Conservation (phyloP, 2,888 invertebrate genomes). For the Pachymerium ferrugineum region DNA sequence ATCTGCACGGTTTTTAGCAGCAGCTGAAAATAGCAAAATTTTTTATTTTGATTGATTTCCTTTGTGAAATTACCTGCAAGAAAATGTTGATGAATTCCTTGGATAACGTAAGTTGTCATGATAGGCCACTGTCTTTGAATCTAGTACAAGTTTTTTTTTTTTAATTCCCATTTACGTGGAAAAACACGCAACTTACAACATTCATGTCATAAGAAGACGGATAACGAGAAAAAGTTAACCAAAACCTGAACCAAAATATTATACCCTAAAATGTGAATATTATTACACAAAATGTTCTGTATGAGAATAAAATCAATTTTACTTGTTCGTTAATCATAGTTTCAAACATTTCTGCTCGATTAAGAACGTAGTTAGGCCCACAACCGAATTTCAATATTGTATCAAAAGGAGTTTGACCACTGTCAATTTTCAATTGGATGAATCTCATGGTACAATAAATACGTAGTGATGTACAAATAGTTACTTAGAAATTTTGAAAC, state of each 20-base stretch:
- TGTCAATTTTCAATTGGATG: background rate
- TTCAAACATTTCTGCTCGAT: background rate
- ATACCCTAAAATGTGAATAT: background rate
- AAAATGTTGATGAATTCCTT: background rate
- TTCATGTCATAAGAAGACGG: background rate
- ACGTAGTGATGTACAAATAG: background rate
- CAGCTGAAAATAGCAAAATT: too few species aligned
- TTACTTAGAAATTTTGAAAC: too few species aligned
- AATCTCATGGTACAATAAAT: background rate
- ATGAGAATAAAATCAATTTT: too few species aligned
- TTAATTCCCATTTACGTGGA: too few species aligned
- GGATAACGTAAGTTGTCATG: background rate
- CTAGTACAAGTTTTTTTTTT: too few species aligned
- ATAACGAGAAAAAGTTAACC: background rate
- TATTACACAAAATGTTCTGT: too few species aligned
- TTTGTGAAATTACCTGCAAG: background rate
- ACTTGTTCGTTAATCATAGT: background rate
- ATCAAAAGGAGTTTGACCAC: background rate
- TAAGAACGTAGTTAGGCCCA: conserved; percentile 2
- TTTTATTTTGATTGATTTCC: too few species aligned
- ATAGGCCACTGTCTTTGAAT: background rate
- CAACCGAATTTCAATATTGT: background rate
- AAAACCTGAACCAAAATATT: background rate
- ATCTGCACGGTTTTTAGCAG: too few species aligned
- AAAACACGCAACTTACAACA: background rate